Conservation (phyloP, 2,113 vertebrate genomes). For the Campylomormyrus numenius region DNA sequence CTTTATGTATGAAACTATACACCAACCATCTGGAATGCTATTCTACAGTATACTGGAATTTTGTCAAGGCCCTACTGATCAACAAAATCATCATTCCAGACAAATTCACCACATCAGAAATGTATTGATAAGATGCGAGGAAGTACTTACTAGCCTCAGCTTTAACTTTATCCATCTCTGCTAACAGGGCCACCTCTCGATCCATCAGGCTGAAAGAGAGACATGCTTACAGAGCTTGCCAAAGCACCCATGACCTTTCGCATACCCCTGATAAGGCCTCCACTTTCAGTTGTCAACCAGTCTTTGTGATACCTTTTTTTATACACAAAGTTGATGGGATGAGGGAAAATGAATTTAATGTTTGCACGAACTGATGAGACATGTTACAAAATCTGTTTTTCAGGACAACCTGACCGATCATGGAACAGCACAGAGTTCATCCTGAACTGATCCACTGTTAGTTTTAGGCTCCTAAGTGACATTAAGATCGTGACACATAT, state of each 20-base stretch:
- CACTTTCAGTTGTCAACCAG: neutral
- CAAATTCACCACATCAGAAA: neutral
- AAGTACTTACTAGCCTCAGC: slow-evolving; percentile 84
- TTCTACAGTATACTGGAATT: neutral
- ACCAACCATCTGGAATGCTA: neutral
- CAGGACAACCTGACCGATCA: neutral
- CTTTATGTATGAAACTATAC: neutral
- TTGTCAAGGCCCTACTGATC: neutral
- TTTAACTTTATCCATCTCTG: slow-evolving; percentile 96
- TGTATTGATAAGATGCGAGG: neutral
- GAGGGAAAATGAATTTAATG: neutral
- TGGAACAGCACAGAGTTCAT: neutral
- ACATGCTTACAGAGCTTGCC: neutral
- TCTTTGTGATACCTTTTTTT: neutral
- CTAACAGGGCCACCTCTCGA: slow-evolving; percentile 82
- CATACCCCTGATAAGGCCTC: slow-evolving; percentile 3
- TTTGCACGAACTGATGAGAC: neutral
- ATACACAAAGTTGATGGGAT: neutral
- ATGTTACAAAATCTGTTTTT: neutral
- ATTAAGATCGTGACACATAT: neutral
- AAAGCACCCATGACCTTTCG: slow-evolving; percentile 1
- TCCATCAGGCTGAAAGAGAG: slow-evolving; percentile 80
- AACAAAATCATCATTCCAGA: neutral
- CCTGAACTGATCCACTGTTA: neutral
- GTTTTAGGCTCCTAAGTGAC: neutral